These are phyloP conservation scores for Ophioderma brevispina DNA, from an alignment of 35 echinoderm and acorn worm genomes.

Conservation along the genomic window DNA sequence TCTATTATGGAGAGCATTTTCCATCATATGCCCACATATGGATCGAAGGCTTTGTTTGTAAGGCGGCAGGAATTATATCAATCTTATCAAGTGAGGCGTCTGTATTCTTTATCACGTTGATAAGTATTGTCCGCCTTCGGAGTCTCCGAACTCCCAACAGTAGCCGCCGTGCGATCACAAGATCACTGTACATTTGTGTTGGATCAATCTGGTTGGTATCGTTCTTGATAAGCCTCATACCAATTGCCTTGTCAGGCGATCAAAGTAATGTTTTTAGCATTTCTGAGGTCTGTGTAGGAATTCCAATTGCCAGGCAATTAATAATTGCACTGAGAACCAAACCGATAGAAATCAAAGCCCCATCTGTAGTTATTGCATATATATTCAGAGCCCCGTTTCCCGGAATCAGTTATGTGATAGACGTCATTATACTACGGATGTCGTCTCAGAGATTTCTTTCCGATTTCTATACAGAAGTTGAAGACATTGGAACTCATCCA, in stretches of 20 bases:
- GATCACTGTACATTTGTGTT: background rate
- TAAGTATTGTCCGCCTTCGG: background rate
- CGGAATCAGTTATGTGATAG: background rate
- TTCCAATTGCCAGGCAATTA: conserved; percentile 40
- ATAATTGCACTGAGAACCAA: background rate
- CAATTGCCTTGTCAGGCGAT: conserved; percentile 15
- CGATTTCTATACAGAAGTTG: background rate
- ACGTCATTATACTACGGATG: background rate
- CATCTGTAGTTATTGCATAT: background rate
- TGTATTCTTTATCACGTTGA: background rate
- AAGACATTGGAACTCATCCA: background rate
- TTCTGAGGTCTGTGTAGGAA: conserved; percentile 59
- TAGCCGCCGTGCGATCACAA: conserved; percentile 29
- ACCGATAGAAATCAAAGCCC: background rate
- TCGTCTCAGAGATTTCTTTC: background rate
- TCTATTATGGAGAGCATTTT: conserved; percentile 39
- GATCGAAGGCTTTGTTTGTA: conserved; percentile 56
- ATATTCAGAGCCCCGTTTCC: background rate
- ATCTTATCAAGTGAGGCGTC: background rate
- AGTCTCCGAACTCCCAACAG: conserved; percentile 17
- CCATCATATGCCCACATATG: conserved; percentile 56
- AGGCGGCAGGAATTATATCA: background rate
- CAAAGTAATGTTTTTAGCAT: conserved; percentile 30
- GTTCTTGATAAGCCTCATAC: conserved; percentile 30
- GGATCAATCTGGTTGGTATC: conserved; percentile 35